Evolutionary conservation across 2,888 invertebrate species (phyloP).

Genomic region (Heliothis peltigera): DNA sequence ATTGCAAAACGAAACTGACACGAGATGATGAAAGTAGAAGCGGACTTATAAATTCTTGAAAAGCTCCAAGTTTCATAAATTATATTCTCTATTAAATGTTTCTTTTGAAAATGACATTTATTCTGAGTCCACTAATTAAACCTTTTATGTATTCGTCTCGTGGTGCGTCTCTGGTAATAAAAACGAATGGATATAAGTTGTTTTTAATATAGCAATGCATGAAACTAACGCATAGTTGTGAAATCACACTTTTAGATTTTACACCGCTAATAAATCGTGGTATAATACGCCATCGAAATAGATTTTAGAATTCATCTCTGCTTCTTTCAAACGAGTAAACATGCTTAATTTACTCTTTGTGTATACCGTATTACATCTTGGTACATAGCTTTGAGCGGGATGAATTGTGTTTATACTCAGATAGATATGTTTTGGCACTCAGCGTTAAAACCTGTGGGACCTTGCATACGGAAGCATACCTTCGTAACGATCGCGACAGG

Average conservation of each 20-base stretch:
- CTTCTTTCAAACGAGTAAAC: conserved; percentile 65
- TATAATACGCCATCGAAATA: conserved; percentile 71
- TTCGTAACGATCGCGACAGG: conserved; percentile 48
- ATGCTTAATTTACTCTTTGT: conserved; percentile 61
- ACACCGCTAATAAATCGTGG: conserved; percentile 66
- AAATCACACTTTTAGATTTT: conserved; percentile 67
- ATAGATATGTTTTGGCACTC: not conserved
- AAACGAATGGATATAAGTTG: conserved; percentile 60
- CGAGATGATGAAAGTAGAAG: conserved; percentile 55
- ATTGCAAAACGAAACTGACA: conserved; percentile 55
- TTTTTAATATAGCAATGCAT: conserved; percentile 56
- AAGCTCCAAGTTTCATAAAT: conserved; percentile 53
- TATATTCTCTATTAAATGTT: conserved; percentile 38
- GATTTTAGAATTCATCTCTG: conserved; percentile 69
- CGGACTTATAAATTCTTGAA: conserved; percentile 56
- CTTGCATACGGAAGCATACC: conserved; percentile 21
- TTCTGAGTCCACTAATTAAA: conserved; percentile 48
- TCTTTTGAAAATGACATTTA: conserved; percentile 45
- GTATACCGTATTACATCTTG: too few species aligned
- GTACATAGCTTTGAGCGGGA: conserved; percentile 59
- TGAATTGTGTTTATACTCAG: conserved; percentile 17
- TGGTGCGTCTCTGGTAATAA: conserved; percentile 56
- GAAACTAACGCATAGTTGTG: conserved; percentile 62
- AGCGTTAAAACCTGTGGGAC: conserved; percentile 25
- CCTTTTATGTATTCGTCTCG: conserved; percentile 50